Evolutionary conservation across 2,113 vertebrate genomes (phyloP), one percentile per base, ranked within the genome.

Genomic region (Stictonetta naevosa): DNA sequence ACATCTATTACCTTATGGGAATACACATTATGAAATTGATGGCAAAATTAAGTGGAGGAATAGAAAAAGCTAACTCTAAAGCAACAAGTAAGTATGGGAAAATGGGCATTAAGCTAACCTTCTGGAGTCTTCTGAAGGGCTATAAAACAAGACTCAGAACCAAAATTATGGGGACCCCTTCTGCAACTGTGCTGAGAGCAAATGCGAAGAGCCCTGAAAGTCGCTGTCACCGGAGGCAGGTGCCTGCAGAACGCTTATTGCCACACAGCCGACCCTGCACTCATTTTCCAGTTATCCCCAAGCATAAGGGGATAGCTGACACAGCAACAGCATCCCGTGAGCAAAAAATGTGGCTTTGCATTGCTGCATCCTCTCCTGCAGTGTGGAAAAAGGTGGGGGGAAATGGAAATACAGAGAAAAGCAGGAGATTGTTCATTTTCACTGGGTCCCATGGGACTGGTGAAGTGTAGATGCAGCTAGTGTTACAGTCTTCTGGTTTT

Each of bases 361-460:
- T 22, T 48, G 46, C 46, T 48, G 46, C 46, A 48, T 48, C 46
- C 63, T 79, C 63, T 79, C 87, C 93, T 58, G 83, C 68, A 77
- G 19, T 4, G 52, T 29, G 13, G 91, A 93, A 28, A 91, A 13
- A 26, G 7, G 58, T 22, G 60, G 77, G 22, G 22, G 23, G n/a
- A 86, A 93, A 34, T 46, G 88, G 62, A 74, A 93, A 95, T 7
- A 36, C 2, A 13, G 69, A 91, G n/a, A 81, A 64, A 95, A 91
- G 16, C 4, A 10, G 56, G 36, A 38, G 83, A 73, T 31, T 53
- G 26, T 50, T 87, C 11, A 63, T 78, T 91, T 79, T 59, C 33
- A 31, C 44, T 53, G n/a, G 19, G 28, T 77, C 53, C 50, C 33
- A 11, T 52, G 46, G 53, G 48, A 85, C 38, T 1, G 1, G 64